A percentile compares a stretch with the other conserved stretches of the same genome.
These are phyloP conservation scores for Chionis minor DNA, from an alignment of 2,113 vertebrate genomes.

Conservation along the genomic window DNA sequence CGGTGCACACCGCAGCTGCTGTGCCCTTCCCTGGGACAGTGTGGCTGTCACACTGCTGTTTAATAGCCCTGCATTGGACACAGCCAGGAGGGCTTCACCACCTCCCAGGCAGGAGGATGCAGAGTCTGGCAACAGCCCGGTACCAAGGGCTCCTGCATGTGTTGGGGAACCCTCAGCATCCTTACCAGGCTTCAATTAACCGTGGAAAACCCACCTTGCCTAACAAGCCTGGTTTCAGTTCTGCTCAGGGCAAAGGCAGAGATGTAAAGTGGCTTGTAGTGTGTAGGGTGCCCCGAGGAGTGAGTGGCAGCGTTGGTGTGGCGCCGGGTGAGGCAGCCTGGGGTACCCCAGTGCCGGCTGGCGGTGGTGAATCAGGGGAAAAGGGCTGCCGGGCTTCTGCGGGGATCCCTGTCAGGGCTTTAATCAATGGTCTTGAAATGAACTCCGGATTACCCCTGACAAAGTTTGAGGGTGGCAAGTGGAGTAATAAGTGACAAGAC, in stretches of 20 bases:
- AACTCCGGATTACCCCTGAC: not conserved
- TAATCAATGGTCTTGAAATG: not conserved
- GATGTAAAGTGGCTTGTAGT: not conserved
- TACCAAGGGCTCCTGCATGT: not conserved
- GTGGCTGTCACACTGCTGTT: not conserved
- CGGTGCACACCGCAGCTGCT: not conserved
- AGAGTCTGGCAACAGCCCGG: not conserved
- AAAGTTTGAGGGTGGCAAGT: not conserved
- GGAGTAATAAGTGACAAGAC: not conserved
- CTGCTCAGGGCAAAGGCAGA: not conserved
- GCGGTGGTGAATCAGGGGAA: not conserved
- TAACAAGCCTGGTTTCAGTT: not conserved
- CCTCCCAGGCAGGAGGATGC: not conserved
- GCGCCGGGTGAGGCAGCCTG: accelerated
- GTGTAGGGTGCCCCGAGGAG: not conserved
- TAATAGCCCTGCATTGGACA: not conserved
- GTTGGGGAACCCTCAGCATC: not conserved
- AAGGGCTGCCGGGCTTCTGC: not conserved
- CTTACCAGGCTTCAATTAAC: not conserved
- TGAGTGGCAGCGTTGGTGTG: not conserved
- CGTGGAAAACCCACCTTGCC: not conserved
- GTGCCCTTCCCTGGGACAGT: accelerated
- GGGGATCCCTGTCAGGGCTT: accelerated
- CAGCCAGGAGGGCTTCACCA: not conserved
- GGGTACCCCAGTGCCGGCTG: not conserved